Base-by-base conservation (phyloP, 2,797 vertebrate genomes). In the Lithobates pipiens region DNA sequence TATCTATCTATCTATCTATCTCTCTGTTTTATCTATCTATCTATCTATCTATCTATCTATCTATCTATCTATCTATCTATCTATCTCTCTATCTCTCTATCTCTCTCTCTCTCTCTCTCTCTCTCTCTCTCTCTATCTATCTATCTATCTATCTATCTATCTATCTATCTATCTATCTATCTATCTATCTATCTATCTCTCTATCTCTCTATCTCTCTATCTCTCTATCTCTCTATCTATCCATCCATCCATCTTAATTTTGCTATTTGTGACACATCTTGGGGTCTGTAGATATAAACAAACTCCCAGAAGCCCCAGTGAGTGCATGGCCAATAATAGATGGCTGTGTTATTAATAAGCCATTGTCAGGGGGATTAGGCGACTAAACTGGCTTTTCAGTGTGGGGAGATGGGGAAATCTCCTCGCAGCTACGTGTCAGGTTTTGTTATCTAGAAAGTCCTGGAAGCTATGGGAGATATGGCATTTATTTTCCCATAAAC, bases 401-500 rank as follows among this genome's bases (percentile, higher is more conserved):
- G 68, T 88, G 89, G 87, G 89, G 78, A 75, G 46, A 89, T 82
- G 78, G 89, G 85, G 87, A 83, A 84, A 69, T 86, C 90, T 88
- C 34, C 90, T 86, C 85, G 87, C 70, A 72, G 42, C 73, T 39
- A 94, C 92, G 93, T 94, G 94, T 94, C 91, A 93, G 34, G 91
- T 91, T 94, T 93, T 94, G 90, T 89, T 89, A 92, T 89, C 92
- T 89, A 90, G 91, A 92, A 85, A 89, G 92, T 91, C 93, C 91
- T 88, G 89, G 85, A 85, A 92, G 93, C 93, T 95, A 95, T 94
- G 93, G 92, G 92, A 92, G 90, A 88, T 89, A 88, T 82, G 92
- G 90, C 90, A 91, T 95, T 95, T 95, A 93, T 93, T 92, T 93
- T 89, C 87, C 88, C 90, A 94, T 92, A 94, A 90, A 92, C 89